Evolutionary conservation across 2,797 vertebrate species (phyloP).

Genomic region (Ibycter americanus): DNA sequence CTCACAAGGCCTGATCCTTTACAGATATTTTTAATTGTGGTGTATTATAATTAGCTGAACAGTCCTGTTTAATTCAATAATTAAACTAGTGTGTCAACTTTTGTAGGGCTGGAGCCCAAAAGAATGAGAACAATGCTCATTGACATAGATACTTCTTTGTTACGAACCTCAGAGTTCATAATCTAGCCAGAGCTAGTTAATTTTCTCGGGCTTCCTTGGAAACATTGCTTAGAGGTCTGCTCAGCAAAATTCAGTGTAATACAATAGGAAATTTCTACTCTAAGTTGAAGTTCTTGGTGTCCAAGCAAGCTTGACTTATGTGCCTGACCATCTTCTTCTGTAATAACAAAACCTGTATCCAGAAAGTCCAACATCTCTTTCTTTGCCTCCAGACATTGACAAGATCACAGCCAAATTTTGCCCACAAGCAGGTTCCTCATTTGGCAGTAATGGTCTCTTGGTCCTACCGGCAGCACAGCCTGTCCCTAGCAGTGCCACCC

Average conservation of each 20-base stretch:
- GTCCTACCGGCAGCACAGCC: neutral
- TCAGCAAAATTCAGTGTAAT: neutral
- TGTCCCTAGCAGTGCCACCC: neutral
- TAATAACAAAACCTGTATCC: neutral
- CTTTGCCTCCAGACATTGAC: neutral
- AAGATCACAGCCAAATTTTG: neutral
- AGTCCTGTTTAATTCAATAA: neutral
- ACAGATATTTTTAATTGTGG: neutral
- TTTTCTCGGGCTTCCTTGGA: neutral
- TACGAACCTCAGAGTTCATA: neutral
- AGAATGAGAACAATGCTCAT: neutral
- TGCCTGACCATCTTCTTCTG: neutral
- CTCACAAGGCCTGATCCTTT: neutral
- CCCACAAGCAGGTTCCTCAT: neutral
- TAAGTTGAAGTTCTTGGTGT: neutral
- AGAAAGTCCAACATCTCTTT: neutral
- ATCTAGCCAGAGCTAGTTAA: neutral
- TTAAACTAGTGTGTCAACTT: neutral
- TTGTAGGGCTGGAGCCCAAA: neutral
- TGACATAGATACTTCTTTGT: neutral
- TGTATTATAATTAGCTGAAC: neutral
- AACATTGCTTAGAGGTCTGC: neutral
- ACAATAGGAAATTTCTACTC: neutral
- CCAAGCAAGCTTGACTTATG: neutral
- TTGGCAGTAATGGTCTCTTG: neutral